Evolutionary conservation across 2,113 vertebrate species (phyloP), one percentile per base, ranked within the genome.

Genomic region (Megaleporinus macrocephalus): DNA sequence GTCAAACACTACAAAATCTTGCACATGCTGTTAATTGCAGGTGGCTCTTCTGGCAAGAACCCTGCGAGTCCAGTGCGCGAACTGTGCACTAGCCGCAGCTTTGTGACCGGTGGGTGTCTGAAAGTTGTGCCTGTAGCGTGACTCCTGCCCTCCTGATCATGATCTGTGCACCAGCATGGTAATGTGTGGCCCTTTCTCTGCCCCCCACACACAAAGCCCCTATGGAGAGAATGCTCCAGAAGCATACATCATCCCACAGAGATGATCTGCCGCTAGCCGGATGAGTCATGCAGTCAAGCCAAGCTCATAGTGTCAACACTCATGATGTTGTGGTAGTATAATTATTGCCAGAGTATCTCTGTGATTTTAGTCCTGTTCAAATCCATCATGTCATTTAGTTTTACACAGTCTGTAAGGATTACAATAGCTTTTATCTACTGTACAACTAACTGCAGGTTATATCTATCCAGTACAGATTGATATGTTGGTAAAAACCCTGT

Each of bases 211-310:
- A 75, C 68, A 22, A 62, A 83, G 86, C 89, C 90, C 89, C 68
- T 88, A 92, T 93, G 85, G 76, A 80, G 77, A 68, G 75, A 80
- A 15, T 26, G 87, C 86, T 90, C 79, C 87, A 79, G 82, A 73
- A 80, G 83, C 83, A 76, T 81, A 88, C 84, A 87, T 92, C 91
- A 92, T 91, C 81, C 87, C 86, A 88, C 62, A 91, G 84, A 89
- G 87, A 92, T 92, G 88, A 4, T 84, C 88, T 82, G 87, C 79
- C 70, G 88, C 80, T 86, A 90, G 79, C 69, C 47, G 14, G 36
- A 76, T 80, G 78, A 82, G 80, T 82, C 80, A 82, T 36, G 24
- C 33, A 30, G 24, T 75, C 66, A 44, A 16, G 26, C 51, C 41
- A 24, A 5, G 30, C 44, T 81, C 47, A 65, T n/a, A 24, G 15